A percentile compares a stretch with the other conserved stretches of the same genome.
Conservation (phyloP, 2,888 invertebrate genomes). For the Oxyscelio sp. region DNA sequence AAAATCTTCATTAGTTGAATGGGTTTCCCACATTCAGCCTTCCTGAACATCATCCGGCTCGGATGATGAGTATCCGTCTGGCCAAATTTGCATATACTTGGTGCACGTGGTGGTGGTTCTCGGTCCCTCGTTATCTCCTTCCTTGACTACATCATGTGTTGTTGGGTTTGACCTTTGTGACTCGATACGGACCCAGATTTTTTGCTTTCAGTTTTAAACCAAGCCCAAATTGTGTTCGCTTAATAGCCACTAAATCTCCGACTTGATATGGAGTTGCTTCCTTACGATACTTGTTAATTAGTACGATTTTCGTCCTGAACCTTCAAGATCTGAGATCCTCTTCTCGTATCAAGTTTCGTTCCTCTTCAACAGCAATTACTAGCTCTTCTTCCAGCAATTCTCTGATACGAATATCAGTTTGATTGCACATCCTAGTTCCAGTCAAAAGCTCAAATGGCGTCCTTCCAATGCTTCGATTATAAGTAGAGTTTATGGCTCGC, state of each 20-base stretch:
- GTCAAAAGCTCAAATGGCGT: slow-evolving; percentile 44
- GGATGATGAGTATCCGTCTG: too few relatives aligned
- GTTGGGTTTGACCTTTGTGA: background rate
- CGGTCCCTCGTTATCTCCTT: slow-evolving; percentile 8
- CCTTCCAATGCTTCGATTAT: slow-evolving; percentile 74
- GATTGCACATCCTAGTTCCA: slow-evolving; percentile 23
- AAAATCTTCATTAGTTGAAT: background rate
- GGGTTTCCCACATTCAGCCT: slow-evolving; percentile 46
- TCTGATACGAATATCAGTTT: slow-evolving; percentile 13
- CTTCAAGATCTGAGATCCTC: slow-evolving; percentile 51
- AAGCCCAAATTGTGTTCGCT: slow-evolving; percentile 6
- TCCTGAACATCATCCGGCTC: slow-evolving; percentile 40
- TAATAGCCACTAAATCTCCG: slow-evolving; percentile 14
- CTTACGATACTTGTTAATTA: slow-evolving; percentile 42
- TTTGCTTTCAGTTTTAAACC: slow-evolving; percentile 5
- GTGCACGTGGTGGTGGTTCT: slow-evolving; percentile 3
- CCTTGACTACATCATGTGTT: background rate
- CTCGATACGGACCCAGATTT: slow-evolving; percentile 3
- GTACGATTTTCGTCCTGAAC: slow-evolving; percentile 67
- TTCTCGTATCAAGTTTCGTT: slow-evolving; percentile 4
- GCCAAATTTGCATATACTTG: slow-evolving; percentile 77
- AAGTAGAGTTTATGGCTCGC: slow-evolving; percentile 78
- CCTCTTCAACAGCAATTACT: background rate
- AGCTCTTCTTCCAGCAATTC: slow-evolving; percentile 28
- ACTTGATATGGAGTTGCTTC: slow-evolving; percentile 1